Evolutionary conservation across 1,140 invertebrate genomes (phyloP).

Genomic region (Globodera rostochiensis): DNA sequence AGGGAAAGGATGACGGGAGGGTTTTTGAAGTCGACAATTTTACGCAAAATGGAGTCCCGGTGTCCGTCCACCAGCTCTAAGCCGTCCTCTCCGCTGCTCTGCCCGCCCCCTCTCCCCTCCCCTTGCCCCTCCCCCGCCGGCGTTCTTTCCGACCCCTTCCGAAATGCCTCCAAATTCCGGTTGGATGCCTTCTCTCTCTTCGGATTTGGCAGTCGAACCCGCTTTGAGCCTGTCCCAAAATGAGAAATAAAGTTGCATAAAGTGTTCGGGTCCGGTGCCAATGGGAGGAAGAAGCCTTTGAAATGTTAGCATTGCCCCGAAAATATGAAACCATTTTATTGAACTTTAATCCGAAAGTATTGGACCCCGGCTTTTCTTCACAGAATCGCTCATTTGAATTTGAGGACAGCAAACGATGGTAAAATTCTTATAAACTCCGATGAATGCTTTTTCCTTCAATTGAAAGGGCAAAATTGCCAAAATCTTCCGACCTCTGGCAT

Average conservation of each 20-base stretch:
- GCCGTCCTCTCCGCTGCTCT: constrained; percentile 3
- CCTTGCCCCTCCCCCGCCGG: not conserved
- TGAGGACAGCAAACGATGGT: no score
- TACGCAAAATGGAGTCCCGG: constrained; percentile 31
- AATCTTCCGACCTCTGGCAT: constrained; percentile 2
- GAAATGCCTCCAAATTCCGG: constrained; percentile 41
- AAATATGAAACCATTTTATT: no score
- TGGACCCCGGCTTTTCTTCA: no score
- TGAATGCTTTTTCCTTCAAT: no score
- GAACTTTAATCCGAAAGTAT: no score
- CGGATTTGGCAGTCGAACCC: constrained; percentile 14
- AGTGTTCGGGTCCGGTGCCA: no score
- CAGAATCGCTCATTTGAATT: no score
- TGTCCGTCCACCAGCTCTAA: constrained; percentile 25
- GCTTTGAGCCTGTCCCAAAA: not conserved
- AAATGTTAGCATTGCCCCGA: no score
- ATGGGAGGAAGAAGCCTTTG: no score
- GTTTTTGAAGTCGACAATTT: constrained; percentile 21
- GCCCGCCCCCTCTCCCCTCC: not conserved
- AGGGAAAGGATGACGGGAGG: constrained; percentile 32
- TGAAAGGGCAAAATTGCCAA: not conserved
- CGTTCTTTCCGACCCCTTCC: constrained; percentile 12
- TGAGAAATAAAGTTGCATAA: no score
- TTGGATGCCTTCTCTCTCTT: constrained; percentile 41
- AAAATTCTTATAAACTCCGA: no score